These are phyloP conservation scores for Psilopogon haemacephalus DNA, from an alignment of 2,113 vertebrate genomes.

Conservation along the genomic window DNA sequence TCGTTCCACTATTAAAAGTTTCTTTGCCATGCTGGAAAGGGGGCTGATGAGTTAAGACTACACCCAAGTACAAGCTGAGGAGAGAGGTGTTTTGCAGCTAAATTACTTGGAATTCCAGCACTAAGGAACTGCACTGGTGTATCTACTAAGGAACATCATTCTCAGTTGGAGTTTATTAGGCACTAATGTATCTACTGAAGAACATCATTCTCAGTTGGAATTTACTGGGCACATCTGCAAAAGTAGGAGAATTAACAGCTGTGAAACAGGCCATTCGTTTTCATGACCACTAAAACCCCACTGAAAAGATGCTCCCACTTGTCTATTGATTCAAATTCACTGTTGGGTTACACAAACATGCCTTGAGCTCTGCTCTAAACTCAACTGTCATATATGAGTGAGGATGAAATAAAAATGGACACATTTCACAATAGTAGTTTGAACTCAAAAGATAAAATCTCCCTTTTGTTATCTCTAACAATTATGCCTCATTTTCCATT, in stretches of 20 bases:
- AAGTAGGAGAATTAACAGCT: not conserved
- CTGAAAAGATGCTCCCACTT: not conserved
- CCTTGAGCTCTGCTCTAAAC: not conserved
- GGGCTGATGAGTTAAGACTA: not conserved
- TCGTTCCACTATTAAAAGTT: not conserved
- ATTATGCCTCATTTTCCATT: not conserved
- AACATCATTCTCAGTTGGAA: not conserved
- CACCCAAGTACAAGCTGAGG: not conserved
- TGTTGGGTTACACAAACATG: not conserved
- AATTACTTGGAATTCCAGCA: not conserved
- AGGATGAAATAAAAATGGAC: not conserved
- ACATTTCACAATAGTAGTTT: not conserved
- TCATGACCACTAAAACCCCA: not conserved
- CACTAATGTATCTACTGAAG: not conserved
- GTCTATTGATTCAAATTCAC: not conserved
- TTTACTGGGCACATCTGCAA: slow-evolving; percentile 5
- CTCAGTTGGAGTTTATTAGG: not conserved
- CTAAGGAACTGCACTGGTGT: not conserved
- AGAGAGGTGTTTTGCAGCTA: not conserved
- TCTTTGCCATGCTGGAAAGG: not conserved
- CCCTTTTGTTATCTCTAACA: not conserved
- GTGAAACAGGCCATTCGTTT: slow-evolving; percentile 13
- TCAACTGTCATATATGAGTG: accelerated
- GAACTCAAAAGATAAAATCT: not conserved
- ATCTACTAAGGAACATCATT: not conserved